Conservation (phyloP, 2,113 vertebrate genomes). For the Lynx canadensis region DNA sequence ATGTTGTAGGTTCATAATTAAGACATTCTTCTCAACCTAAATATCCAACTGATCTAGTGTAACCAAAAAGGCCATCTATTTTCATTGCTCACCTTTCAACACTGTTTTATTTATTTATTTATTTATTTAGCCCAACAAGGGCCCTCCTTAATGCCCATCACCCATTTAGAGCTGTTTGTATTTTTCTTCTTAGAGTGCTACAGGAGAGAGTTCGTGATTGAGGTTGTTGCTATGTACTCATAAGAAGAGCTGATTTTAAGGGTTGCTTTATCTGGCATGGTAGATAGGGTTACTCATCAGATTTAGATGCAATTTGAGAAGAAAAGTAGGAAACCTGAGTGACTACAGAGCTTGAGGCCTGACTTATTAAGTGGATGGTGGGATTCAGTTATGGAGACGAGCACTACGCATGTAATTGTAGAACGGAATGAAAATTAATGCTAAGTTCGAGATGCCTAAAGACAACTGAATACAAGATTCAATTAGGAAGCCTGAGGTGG, state of each 20-base stretch:
- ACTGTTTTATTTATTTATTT: no score
- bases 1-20: not conserved
- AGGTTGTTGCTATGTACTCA: not conserved
- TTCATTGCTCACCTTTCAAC: not conserved
- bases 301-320: not conserved
- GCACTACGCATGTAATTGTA: accelerated
- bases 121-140: no score
- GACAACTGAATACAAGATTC: not conserved
- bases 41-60: not conserved
- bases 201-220: not conserved
- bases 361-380: not conserved
- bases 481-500: not conserved
- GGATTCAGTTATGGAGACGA: no score
- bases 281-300: not conserved
- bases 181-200: accelerated
- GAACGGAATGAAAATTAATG: accelerated
- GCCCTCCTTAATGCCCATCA: no score
- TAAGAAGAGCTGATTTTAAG: not conserved
- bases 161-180: not conserved
- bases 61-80: not conserved
- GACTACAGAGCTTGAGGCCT: not conserved
- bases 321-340: not conserved
- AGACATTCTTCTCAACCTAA: not conserved
- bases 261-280: not conserved
- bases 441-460: not conserved